Base-by-base conservation (phyloP, 1,140 invertebrate species). In the Psix sp. region DNA sequence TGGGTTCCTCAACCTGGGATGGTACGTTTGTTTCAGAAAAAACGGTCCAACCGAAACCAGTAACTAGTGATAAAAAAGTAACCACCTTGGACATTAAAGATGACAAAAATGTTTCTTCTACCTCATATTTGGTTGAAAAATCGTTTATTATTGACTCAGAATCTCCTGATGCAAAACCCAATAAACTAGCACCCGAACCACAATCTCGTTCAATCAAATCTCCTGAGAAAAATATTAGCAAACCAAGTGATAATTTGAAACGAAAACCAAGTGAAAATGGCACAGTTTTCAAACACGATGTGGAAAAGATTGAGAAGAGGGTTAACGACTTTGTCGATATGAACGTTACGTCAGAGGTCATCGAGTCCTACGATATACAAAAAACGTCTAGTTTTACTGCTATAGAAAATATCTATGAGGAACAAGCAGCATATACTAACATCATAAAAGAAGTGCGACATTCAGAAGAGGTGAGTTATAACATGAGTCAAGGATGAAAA, bases 301-400 rank as follows among this genome's bases (percentile, higher is more conserved):
- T 36, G 26, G 59, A 51, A 7, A 72, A 18, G 20, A n/a, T 66
- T 0, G 38, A 43, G 5, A 72, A 38, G 11, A 67, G 60, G 39
- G 49, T 70, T 54, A 71, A 63, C 7, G 76, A 82, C 35, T 39
- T 51, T n/a, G 42, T 33, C 13, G 76, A 83, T 14, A 39, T 70
- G 18, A 79, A 74, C 56, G 31, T 76, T 31, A 77, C 67, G 2
- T 80, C 78, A 5, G 79, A 81, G 38, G 40, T 74, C 39, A 45
- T 78, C 11, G 77, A 82, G 10, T 81, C 82, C 3, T 82, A 79
- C 38, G 74, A 73, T n/a, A 56, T 84, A 48, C 81, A 85, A 51
- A 79, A 80, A 10, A 77, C 81, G 7, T 80, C 82, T 4, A 82
- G 77, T 65, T 81, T 82, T 49, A 80, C 80, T 3, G 76, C 80